Base-by-base conservation (phyloP, 1,140 invertebrate genomes). In the Eriosoma lanigerum region DNA sequence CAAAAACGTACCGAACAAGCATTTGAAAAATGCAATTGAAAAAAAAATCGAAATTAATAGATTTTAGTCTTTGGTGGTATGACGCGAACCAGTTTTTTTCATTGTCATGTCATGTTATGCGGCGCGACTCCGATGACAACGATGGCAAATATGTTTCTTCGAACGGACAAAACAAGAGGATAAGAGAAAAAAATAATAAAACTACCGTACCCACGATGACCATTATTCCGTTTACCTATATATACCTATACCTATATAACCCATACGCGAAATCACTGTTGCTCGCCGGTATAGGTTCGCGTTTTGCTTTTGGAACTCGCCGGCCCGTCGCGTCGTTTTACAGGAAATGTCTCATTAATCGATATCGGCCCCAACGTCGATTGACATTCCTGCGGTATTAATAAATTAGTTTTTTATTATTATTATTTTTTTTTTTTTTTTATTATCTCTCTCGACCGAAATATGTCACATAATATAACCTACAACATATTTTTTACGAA, bases 31-130 rank as follows among this genome's bases (percentile, higher is more conserved):
- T 72, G 68, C 48, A 24, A 29, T 52, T 52, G 29, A 72, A 72
- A 60, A 72, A 72, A 72, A 60, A 72, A 72, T 52, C 68, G 26
- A 72, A 72, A 72, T 72, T 72, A 72, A 72, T 72, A 72, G 68
- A 72, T 72, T 72, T 72, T 72, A 72, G 46, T 72, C 68, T 72
- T 72, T 72, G 68, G 68, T 72, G 68, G 68, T 72, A 72, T 72
- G 46, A 72, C 68, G 68, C 68, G 68, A 72, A 72, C 68, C 68
- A 72, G 68, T 72, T 72, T 72, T 38, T 72, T 72, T 72, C 68
- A 72, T 72, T 50, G 68, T 24, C 68, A 72, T 52, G 68, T 72
- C 68, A 72, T 72, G 68, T 72, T 50, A 52, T 72, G 48, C 68
- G 46, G 68, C 56, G 56, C 66, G 66, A 50, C 46, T 52, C 17